Evolutionary conservation across 2,888 invertebrate genomes (phyloP).

Genomic region (Dryococelus australis): DNA sequence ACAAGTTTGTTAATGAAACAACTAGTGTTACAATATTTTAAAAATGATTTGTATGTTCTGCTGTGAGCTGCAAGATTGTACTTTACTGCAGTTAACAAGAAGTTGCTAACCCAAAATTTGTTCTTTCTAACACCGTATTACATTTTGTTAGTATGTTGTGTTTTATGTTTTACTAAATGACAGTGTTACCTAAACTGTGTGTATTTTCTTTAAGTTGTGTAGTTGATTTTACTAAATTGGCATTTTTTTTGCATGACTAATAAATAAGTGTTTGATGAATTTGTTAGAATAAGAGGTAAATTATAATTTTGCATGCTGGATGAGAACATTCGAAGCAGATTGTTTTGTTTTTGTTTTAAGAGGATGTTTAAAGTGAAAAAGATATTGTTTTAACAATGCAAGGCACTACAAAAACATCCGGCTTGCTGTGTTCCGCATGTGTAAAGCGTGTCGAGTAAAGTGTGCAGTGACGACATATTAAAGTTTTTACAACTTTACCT

Average conservation of each 20-base stretch:
- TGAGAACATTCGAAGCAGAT: background rate
- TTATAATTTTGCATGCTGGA: background rate
- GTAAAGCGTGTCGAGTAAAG: background rate
- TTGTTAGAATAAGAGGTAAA: background rate
- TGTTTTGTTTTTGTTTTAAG: background rate
- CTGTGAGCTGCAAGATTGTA: too few relatives aligned
- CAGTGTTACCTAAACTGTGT: background rate
- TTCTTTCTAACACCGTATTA: background rate
- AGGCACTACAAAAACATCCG: background rate
- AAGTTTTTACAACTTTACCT: slow-evolving; percentile 11
- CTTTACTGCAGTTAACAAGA: background rate
- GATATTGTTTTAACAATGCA: background rate
- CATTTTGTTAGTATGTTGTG: too few relatives aligned
- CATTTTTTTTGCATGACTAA: background rate
- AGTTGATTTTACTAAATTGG: background rate
- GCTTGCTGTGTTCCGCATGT: background rate
- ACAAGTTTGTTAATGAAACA: too few relatives aligned
- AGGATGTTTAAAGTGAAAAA: background rate
- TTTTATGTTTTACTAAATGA: background rate
- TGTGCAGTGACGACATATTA: background rate
- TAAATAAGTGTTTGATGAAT: background rate
- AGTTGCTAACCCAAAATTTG: background rate
- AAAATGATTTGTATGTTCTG: too few relatives aligned
- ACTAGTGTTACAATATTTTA: too few relatives aligned
- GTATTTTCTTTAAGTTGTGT: background rate